Evolutionary conservation across 2,888 invertebrate genomes (phyloP).

Genomic region (Frankliniella intonsa): DNA sequence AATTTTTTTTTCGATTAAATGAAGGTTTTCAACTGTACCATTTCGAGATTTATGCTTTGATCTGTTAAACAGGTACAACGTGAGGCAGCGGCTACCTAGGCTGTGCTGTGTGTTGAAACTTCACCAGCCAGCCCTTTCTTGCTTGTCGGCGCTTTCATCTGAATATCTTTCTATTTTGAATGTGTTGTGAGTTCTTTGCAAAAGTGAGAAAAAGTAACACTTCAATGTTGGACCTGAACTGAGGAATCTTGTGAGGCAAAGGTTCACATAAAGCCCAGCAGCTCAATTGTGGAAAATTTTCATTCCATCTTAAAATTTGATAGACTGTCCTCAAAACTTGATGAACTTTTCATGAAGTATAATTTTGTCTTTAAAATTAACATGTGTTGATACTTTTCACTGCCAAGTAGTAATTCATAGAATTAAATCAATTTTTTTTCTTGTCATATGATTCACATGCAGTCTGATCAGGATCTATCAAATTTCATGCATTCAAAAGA

Average conservation of each 20-base stretch:
- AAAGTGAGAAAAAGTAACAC: background rate
- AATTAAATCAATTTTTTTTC: too few species aligned
- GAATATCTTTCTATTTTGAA: constrained; percentile 11
- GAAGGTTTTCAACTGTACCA: background rate
- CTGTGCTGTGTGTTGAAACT: constrained; percentile 26
- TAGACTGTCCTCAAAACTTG: too few species aligned
- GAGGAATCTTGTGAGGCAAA: background rate
- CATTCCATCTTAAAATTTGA: too few species aligned
- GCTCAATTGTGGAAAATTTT: too few species aligned
- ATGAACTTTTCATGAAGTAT: too few species aligned
- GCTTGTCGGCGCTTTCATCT: constrained; percentile 24
- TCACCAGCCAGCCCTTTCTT: background rate
- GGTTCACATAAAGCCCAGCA: background rate
- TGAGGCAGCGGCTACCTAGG: background rate
- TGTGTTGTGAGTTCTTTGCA: constrained; percentile 6
- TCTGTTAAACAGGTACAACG: constrained; percentile 27
- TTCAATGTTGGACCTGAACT: background rate
- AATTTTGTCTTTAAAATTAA: too few species aligned
- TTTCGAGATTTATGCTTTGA: constrained; percentile 33
- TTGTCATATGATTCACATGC: too few species aligned
- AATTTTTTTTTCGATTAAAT: background rate
- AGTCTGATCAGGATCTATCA: too few species aligned
- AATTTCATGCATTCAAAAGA: too few species aligned
- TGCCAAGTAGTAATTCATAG: too few species aligned
- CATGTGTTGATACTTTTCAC: too few species aligned